Evolutionary conservation across 2,888 invertebrate species (phyloP), one percentile per base, ranked within the genome.

Genomic region (Drosophila yooni): DNA sequence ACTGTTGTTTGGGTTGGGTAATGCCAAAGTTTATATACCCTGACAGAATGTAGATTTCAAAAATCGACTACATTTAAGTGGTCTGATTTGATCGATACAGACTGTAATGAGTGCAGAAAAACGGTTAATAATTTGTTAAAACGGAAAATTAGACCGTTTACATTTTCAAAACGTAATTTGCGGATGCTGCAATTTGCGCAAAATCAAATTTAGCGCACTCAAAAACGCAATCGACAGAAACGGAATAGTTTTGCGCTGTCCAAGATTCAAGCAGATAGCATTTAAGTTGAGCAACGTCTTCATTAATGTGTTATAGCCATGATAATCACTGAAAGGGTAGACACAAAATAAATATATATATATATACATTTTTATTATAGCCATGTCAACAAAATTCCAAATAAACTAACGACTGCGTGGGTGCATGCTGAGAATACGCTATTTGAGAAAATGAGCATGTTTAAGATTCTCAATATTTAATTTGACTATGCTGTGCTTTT

Each of bases 401-500:
- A 2, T 7, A 56, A 56, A 56, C 54, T n/a, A 27, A 31, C 18
- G 40, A 56, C 46, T 61, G 60, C 70, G 81, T 81, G 75, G 78
- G 81, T 54, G 69, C 61, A 43, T 57, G 66, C 64, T 69, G 46
- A 51, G 34, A 51, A 51, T 67, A 43, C 18, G 31, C 27, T 15
- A 34, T 8, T 15, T 18, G 31, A 38, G 53, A 67, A 74, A 58
- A 62, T 63, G 52, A 59, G 53, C 31, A 46, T 54, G 56, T 75
- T 51, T 27, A 38, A 54, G 48, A 34, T 58, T 70, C 51, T 62
- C 13, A 38, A 50, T 71, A 70, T 34, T 34, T 70, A 79, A 79
- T 81, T 83, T 74, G 78, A 74, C 66, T 68, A 18, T 66, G 46
- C 36, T 59, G 21, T 54, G 79, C 57, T 60, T 66, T 63, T 67